Evolutionary conservation across 1,140 invertebrate species (phyloP).

Genomic region (Rhopalosiphum padi): DNA sequence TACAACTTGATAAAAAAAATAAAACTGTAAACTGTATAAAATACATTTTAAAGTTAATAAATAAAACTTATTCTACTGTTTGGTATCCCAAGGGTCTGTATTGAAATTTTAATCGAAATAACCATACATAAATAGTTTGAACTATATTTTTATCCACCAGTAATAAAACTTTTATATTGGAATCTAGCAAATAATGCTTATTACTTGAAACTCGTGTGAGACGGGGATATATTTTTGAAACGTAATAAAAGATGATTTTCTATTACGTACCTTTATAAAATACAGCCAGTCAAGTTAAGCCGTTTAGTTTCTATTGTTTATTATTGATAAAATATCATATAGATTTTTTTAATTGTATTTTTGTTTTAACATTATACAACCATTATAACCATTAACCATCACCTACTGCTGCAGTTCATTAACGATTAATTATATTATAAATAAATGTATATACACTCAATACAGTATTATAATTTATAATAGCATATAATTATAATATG

Average conservation of each 20-base stretch:
- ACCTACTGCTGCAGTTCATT: not conserved
- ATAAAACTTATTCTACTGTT: slow-evolving; percentile 25
- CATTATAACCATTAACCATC: not conserved
- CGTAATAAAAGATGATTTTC: not conserved
- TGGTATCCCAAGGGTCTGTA: not conserved
- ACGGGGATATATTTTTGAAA: not conserved
- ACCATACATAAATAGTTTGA: not conserved
- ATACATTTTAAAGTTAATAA: slow-evolving; percentile 38
- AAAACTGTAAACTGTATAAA: not conserved
- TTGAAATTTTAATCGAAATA: slow-evolving; percentile 29
- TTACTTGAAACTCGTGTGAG: not conserved
- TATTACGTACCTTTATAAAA: not conserved
- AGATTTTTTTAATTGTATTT: not conserved
- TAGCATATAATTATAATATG: not conserved
- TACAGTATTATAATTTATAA: not conserved
- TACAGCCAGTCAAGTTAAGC: not conserved
- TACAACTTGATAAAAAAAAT: slow-evolving; percentile 15
- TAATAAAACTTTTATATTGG: slow-evolving; percentile 21
- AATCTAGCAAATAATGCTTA: not conserved
- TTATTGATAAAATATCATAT: not conserved
- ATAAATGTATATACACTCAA: no score
- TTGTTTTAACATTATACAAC: not conserved
- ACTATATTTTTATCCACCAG: not conserved
- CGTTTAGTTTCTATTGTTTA: not conserved
- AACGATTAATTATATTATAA: not conserved